Percentiles rank a stretch among this genome's conserved stretches.
phyloP scores from a whole-genome alignment of 2,797 vertebrate genomes.

The Bradypus variegatus region DNA sequence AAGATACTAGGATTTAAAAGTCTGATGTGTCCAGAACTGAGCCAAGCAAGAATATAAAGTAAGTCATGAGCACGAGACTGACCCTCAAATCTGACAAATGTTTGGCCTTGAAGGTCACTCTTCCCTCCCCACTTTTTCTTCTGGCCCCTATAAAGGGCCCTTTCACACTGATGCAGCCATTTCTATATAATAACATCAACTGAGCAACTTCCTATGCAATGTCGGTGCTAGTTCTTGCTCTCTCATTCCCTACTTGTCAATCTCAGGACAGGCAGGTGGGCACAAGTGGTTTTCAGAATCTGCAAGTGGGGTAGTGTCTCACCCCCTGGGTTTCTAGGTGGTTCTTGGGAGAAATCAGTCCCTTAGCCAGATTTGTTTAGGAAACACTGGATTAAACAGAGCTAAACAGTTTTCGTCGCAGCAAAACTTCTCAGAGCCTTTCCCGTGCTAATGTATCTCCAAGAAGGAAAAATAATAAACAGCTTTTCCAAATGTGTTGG shows the following conservation, averaged over 20 bases:
- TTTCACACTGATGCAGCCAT: not conserved
- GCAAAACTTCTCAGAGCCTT: not conserved
- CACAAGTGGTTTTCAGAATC: not conserved
- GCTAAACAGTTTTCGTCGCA: not conserved
- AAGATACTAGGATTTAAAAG: slow-evolving; percentile 4
- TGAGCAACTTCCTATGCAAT: not conserved
- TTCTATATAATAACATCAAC: not conserved
- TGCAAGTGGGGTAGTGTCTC: not conserved
- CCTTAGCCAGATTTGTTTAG: not conserved
- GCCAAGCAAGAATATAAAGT: not conserved
- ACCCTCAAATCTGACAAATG: not conserved
- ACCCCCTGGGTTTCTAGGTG: not conserved
- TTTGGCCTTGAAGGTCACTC: not conserved
- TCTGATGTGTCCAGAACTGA: not conserved
- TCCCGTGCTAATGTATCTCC: not conserved
- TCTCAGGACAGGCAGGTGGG: not conserved
- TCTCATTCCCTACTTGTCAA: not conserved
- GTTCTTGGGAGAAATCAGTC: not conserved
- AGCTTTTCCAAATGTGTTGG: not conserved
- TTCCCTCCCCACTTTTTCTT: not conserved
- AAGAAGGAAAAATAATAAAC: not conserved
- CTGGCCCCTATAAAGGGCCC: not conserved
- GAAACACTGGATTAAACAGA: not conserved
- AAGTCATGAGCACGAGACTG: not conserved
- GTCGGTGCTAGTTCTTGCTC: not conserved